Evolutionary conservation across 2,888 invertebrate species (phyloP).

Genomic region (Colostygia pectinataria): DNA sequence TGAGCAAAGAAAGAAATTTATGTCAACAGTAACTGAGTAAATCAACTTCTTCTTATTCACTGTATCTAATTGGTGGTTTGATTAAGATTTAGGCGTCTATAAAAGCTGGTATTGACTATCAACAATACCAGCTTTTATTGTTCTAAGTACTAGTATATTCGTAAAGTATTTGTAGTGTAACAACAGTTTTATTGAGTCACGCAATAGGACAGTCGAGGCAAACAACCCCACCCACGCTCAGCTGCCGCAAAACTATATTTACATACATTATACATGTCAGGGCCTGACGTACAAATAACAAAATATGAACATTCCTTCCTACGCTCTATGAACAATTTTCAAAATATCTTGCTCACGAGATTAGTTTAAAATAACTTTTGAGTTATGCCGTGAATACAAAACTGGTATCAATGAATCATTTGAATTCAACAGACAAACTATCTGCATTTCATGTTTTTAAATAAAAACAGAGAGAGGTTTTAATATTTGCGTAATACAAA

Average conservation of each 20-base stretch:
- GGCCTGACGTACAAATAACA: conserved; percentile 29
- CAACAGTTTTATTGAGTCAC: conserved; percentile 74
- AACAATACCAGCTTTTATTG: no score
- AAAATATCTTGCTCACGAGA: conserved; percentile 1
- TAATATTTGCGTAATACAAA: no score
- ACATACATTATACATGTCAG: conserved; percentile 49
- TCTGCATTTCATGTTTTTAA: no score
- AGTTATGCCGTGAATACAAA: conserved; percentile 6
- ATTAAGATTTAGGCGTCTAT: no score
- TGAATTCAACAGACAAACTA: neutral
- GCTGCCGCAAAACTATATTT: conserved; percentile 52
- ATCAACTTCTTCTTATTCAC: no score
- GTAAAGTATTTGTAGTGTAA: conserved; percentile 48
- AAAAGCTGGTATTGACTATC: no score
- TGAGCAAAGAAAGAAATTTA: neutral
- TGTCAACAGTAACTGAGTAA: no score
- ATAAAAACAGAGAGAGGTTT: no score
- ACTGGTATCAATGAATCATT: neutral
- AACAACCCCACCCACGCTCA: conserved; percentile 72
- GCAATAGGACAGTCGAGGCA: conserved; percentile 74
- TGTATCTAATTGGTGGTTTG: no score
- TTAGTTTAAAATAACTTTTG: conserved; percentile 5
- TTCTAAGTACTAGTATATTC: conserved; percentile 41
- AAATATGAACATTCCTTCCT: conserved; percentile 27
- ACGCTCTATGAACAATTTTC: conserved; percentile 21